Base-by-base conservation (phyloP, 2,888 invertebrate species). In the Apotomis betuletana region DNA sequence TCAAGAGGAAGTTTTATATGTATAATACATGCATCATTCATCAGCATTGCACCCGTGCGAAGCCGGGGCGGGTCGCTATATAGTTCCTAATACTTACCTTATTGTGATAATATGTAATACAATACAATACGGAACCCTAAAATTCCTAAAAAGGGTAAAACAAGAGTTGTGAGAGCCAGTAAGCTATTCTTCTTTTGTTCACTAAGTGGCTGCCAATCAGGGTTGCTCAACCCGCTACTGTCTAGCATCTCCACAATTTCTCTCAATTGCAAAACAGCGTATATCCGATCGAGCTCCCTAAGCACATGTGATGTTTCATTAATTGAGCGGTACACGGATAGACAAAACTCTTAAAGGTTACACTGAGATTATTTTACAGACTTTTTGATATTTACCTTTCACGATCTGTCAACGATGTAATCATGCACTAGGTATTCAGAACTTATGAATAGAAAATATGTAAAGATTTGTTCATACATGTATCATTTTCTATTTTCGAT, bases 181-280 rank as follows among this genome's bases (percentile, higher is more conserved):
- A 64, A 13, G 27, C 44, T 41, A 41, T 41, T 64, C 49, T 64
- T 5, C 46, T 60, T 46, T 44, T 55, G 44, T 57, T 38, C 13
- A 41, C 36, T 58, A 69, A 63, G 76, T 75, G 76, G 74, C 77
- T 78, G 77, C 62, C 80, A 80, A 80, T 82, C 78, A 77, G 62
- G 59, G 64, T 81, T 79, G 77, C 80, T 76, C 76, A 81, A 81
- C 75, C 54, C 55, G 77, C 78, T 78, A 74, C 79, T 9, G 74
- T 69, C 61, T 76, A 70, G 69, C 49, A 51, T 41, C 10, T 38
- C 15, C 5, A 41, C 59, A 59, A 54, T 36, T 10, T 13, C 52
- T 49, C 49, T 49, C 10, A 49, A 10, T 10, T 3, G 9, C 49
- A 49, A 1, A 49, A 49, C 3, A 4, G 6, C 49, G 49, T 10